A percentile compares a stretch with the other conserved stretches of the same genome.
phyloP scores from a whole-genome alignment of 1,140 invertebrate genomes.

The Calliphora vicina region DNA sequence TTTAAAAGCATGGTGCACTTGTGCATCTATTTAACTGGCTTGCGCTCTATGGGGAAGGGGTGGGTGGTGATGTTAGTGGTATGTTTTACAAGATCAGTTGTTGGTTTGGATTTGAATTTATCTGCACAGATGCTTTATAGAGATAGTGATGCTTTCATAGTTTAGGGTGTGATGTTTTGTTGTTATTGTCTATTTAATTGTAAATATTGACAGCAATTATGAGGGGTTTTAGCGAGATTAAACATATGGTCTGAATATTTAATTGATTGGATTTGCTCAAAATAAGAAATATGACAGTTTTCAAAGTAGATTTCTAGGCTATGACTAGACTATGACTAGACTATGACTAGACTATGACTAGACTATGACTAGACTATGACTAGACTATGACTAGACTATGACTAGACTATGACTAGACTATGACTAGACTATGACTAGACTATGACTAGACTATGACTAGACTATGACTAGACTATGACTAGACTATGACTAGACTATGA shows the following conservation, averaged over 20 bases:
- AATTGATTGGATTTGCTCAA: not conserved
- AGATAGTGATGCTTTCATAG: not conserved
- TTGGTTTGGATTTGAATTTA: not conserved
- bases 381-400: too few species aligned
- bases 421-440: too few species aligned
- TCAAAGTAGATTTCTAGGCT: too few species aligned
- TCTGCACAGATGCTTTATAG: not conserved
- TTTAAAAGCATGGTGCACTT: not conserved
- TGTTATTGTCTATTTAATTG: not conserved
- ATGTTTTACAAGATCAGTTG: conserved; percentile 13
- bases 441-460: too few species aligned
- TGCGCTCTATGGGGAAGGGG: conserved; percentile 10
- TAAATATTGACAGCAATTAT: conserved; percentile 29
- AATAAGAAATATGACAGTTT: too few species aligned
- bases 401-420: too few species aligned
- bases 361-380: too few species aligned
- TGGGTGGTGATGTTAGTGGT: not conserved
- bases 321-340: too few species aligned
- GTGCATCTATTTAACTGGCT: not conserved
- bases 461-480: too few species aligned
- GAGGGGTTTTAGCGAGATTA: not conserved
- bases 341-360: too few species aligned
- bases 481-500: too few species aligned
- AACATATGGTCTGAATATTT: conserved; percentile 17
- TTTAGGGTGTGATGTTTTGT: conserved; percentile 22